Evolutionary conservation across 2,888 invertebrate species (phyloP).

Genomic region (Muscina levida): DNA sequence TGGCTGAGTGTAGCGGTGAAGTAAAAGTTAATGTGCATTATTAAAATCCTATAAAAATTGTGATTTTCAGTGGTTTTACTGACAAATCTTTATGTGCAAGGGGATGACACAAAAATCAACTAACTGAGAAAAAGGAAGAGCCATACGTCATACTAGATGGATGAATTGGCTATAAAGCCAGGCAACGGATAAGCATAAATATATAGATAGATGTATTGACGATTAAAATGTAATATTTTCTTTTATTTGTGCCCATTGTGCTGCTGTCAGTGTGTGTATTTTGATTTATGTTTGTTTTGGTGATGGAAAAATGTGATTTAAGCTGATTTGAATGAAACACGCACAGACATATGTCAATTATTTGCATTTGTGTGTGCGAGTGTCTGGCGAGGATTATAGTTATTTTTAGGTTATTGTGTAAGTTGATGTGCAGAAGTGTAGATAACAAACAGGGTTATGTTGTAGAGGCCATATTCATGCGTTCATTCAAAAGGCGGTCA

Average conservation of each 20-base stretch:
- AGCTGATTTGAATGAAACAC: neutral
- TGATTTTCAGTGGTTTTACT: conserved; percentile 39
- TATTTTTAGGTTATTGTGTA: too few species aligned
- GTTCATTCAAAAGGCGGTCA: too few species aligned
- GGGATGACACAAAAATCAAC: conserved; percentile 13
- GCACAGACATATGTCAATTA: neutral
- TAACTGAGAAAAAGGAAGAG: too few species aligned
- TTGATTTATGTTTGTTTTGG: neutral
- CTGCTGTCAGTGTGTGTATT: neutral
- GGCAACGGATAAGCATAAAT: conserved; percentile 13
- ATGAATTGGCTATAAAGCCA: neutral
- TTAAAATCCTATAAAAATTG: conserved; percentile 45
- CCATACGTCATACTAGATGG: too few species aligned
- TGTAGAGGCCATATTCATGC: too few species aligned
- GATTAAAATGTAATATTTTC: conserved; percentile 34
- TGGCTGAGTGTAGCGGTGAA: conserved; percentile 11
- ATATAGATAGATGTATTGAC: conserved; percentile 24
- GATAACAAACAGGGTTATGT: too few species aligned
- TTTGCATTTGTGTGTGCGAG: too few species aligned
- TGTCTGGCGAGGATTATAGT: too few species aligned
- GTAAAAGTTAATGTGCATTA: conserved; percentile 45
- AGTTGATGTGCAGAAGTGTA: neutral
- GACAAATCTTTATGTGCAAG: neutral
- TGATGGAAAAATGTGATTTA: neutral
- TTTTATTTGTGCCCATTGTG: neutral